phyloP scores from a whole-genome alignment of 2,888 invertebrate genomes.

The Mesoligia furuncula region DNA sequence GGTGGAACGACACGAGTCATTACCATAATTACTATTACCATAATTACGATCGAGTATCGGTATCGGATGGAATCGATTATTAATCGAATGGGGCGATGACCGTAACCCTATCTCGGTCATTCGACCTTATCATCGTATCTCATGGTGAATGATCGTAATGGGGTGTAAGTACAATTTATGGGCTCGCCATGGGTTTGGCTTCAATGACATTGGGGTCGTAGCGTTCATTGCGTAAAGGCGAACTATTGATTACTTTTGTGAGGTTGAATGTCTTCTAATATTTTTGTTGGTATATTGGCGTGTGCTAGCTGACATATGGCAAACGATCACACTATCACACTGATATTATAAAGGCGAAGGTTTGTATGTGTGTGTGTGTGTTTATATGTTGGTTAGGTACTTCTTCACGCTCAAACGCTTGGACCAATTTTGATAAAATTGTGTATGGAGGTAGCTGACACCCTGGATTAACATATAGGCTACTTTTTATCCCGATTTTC shows the following conservation, averaged over 20 bases:
- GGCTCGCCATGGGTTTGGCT: slow-evolving; percentile 27
- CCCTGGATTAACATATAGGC: too few relatives aligned
- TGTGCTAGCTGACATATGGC: not conserved
- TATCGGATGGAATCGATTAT: slow-evolving; percentile 52
- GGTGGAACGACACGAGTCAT: slow-evolving; percentile 50
- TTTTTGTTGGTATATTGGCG: not conserved
- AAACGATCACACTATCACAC: not conserved
- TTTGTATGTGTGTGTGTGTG: too few relatives aligned
- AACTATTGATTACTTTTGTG: slow-evolving; percentile 1
- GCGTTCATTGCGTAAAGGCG: slow-evolving; percentile 17
- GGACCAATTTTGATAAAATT: too few relatives aligned
- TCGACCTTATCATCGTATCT: slow-evolving; percentile 57
- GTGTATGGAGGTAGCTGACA: too few relatives aligned
- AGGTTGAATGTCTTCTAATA: not conserved
- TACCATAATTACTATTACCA: slow-evolving; percentile 58
- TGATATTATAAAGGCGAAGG: too few relatives aligned
- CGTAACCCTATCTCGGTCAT: slow-evolving; percentile 44
- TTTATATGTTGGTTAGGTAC: too few relatives aligned
- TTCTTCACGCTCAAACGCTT: too few relatives aligned
- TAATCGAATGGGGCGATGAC: slow-evolving; percentile 51
- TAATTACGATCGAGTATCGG: slow-evolving; percentile 54
- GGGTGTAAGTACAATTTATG: slow-evolving; percentile 56
- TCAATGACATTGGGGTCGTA: slow-evolving; percentile 5
- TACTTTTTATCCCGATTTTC: too few relatives aligned
- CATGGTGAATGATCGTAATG: slow-evolving; percentile 53